phyloP scores from a whole-genome alignment of 2,797 vertebrate genomes.

The Florisuga fusca region DNA sequence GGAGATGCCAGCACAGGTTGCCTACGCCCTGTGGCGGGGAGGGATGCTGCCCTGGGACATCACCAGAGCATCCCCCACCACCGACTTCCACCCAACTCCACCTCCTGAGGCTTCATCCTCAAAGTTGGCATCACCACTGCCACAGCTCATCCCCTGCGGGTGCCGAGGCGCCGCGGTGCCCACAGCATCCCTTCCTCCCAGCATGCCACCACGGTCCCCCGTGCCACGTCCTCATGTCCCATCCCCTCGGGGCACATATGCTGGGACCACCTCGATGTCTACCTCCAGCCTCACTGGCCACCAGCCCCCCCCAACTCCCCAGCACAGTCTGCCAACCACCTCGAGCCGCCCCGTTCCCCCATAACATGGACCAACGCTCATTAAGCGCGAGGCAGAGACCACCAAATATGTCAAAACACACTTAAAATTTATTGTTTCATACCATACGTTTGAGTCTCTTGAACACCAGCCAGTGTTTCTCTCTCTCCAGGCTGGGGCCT shows the following conservation, averaged over 20 bases:
- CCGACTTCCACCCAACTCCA: background rate
- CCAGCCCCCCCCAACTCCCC: background rate
- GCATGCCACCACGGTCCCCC: background rate
- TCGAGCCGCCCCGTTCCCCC: slow-evolving; percentile 30
- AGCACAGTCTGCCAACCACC: slow-evolving; percentile 25
- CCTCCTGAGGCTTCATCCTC: background rate
- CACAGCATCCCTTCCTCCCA: background rate
- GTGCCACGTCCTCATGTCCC: fast-evolving
- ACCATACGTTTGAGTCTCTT: slow-evolving; percentile 60
- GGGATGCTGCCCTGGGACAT: background rate
- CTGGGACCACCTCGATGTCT: background rate
- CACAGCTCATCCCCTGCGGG: background rate
- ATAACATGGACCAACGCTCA: slow-evolving; percentile 58
- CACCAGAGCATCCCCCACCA: fast-evolving
- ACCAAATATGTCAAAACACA: slow-evolving; percentile 74
- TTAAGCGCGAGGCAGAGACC: slow-evolving; percentile 63
- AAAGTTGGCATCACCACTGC: fast-evolving
- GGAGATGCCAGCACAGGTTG: background rate
- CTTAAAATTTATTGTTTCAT: slow-evolving; percentile 66
- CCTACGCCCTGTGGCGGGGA: background rate
- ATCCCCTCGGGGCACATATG: background rate
- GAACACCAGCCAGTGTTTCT: slow-evolving; percentile 52
- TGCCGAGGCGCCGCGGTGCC: fast-evolving
- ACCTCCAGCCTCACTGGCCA: slow-evolving; percentile 32
- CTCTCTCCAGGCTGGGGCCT: slow-evolving; percentile 15